These are phyloP conservation scores for Saimiri boliviensis DNA, from an alignment of 2,113 vertebrate genomes.

Conservation along the genomic window DNA sequence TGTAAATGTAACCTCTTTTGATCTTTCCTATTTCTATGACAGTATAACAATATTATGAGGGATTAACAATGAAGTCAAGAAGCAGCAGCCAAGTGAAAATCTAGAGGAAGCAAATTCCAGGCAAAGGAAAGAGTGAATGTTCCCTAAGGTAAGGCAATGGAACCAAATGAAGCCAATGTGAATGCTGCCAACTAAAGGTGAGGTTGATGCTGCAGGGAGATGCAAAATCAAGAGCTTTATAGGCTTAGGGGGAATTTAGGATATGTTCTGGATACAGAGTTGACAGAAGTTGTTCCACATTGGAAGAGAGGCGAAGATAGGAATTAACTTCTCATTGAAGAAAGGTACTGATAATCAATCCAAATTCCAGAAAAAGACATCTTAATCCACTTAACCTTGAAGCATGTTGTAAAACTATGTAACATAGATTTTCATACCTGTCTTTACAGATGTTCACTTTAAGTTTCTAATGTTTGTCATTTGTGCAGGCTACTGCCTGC, in stretches of 20 bases:
- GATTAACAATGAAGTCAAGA: neutral
- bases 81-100: neutral
- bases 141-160: neutral
- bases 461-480: neutral
- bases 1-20: neutral
- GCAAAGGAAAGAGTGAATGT: neutral
- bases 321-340: neutral
- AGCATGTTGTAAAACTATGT: neutral
- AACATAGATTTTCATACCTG: neutral
- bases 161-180: neutral
- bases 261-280: neutral
- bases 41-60: neutral
- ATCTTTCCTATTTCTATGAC: neutral
- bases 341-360: neutral
- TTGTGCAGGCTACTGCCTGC: neutral
- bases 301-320: neutral
- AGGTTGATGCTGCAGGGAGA: neutral
- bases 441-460: neutral
- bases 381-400: neutral
- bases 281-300: neutral
- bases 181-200: neutral
- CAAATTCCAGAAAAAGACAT: neutral
- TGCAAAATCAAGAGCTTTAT: neutral
- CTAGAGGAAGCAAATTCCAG: neutral
- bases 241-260: neutral